Conservation (phyloP, 1,140 invertebrate species). For the Antheraea mylitta region DNA sequence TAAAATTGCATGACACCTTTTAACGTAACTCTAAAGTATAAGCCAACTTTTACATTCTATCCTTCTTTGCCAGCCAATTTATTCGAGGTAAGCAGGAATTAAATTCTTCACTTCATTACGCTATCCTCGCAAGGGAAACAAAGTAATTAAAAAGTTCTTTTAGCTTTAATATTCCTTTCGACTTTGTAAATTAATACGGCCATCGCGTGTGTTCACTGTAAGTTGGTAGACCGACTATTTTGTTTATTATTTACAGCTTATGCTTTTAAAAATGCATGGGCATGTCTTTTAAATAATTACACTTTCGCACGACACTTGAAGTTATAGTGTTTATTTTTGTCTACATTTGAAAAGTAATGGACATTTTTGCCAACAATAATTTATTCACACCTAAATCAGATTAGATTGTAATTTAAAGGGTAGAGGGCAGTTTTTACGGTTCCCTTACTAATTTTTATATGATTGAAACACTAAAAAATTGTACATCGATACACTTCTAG, state of each 20-base stretch:
- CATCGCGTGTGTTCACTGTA: background rate
- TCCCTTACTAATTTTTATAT: background rate
- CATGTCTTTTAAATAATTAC: constrained; percentile 5
- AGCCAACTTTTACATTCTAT: background rate
- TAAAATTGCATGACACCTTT: background rate
- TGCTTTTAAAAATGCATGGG: constrained; percentile 2
- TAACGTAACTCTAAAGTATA: background rate
- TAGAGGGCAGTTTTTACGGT: background rate
- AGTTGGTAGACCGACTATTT: background rate
- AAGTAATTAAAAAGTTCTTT: constrained; percentile 4
- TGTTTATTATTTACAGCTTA: constrained; percentile 3
- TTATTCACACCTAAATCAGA: background rate
- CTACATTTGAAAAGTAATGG: background rate
- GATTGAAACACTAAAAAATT: too few relatives aligned
- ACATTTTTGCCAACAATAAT: background rate
- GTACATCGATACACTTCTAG: background rate
- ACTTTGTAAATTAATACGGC: constrained; percentile 1
- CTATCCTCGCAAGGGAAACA: constrained; percentile 1
- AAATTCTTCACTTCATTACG: constrained; percentile 3
- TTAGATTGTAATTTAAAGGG: background rate
- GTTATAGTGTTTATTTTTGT: background rate
- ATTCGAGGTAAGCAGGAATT: background rate
- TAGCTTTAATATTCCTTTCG: background rate
- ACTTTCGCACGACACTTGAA: constrained; percentile 3
- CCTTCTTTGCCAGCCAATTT: background rate